Percentiles rank a stretch among this genome's conserved stretches.
Conservation (phyloP, 1,140 invertebrate species). For the Drosophila bifasciata region DNA sequence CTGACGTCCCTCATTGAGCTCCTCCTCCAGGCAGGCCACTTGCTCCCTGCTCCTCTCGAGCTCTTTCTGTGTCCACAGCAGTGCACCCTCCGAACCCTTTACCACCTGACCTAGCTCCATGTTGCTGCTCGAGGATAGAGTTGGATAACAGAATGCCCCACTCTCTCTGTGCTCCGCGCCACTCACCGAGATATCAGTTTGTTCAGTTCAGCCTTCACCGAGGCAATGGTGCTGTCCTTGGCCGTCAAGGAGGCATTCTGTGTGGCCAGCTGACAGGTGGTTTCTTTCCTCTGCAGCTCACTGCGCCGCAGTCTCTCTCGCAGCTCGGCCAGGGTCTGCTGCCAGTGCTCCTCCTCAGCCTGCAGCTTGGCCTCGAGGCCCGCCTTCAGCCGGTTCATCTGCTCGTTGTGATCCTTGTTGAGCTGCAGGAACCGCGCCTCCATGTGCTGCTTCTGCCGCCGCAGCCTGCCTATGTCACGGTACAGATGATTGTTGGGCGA, state of each 20-base stretch:
- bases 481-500: not conserved
- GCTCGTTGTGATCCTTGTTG: not conserved
- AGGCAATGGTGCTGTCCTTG: not conserved
- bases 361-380: not conserved
- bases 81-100: not conserved
- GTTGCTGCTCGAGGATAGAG: constrained; percentile 11
- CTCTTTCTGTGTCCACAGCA: not conserved
- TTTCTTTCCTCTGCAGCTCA: constrained; percentile 1
- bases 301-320: not conserved
- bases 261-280: not conserved
- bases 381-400: not conserved
- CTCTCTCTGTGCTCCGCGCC: too few species aligned
- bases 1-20: constrained; percentile 4
- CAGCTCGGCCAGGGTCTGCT: constrained; percentile 7
- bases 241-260: not conserved
- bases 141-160: too few species aligned
- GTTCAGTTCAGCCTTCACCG: not conserved
- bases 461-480: constrained; percentile 2
- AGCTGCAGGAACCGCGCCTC: not conserved
- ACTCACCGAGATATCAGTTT: constrained; percentile 22
- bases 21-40: not conserved
- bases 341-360: not conserved
- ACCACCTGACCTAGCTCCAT: not conserved
- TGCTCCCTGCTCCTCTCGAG: not conserved
- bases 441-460: not conserved